Evolutionary conservation across 2,888 invertebrate species (phyloP).

Genomic region (Leucozona laternaria): DNA sequence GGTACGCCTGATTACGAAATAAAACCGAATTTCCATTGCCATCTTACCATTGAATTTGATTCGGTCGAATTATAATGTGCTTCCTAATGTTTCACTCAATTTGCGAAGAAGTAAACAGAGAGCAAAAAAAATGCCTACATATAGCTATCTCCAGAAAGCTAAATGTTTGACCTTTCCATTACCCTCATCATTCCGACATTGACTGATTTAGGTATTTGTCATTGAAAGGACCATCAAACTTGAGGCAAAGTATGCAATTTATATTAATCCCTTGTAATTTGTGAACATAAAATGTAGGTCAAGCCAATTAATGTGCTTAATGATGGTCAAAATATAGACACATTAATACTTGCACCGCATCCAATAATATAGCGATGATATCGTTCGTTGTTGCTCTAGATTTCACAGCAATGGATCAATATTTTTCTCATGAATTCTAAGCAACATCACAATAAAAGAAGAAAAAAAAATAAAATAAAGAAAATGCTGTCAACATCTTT

Average conservation of each 20-base stretch:
- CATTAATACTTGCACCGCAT: not conserved
- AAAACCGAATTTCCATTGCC: not conserved
- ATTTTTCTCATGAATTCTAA: constrained; percentile 6
- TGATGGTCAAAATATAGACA: constrained; percentile 9
- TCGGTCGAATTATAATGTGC: not conserved
- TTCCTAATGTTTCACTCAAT: constrained; percentile 5
- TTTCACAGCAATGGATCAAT: not conserved
- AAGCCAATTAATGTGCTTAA: constrained; percentile 21
- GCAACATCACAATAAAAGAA: not conserved
- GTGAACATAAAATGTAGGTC: constrained; percentile 36
- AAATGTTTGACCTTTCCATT: constrained; percentile 9
- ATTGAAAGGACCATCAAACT: constrained; percentile 20
- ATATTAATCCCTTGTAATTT: constrained; percentile 31
- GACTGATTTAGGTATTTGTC: constrained; percentile 27
- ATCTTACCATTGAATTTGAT: constrained; percentile 20
- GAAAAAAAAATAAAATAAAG: not conserved
- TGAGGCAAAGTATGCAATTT: constrained; percentile 5
- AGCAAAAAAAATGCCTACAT: not conserved
- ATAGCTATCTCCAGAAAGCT: not conserved
- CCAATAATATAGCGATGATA: too few species aligned
- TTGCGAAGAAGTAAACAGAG: not conserved
- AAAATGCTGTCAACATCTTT: constrained; percentile 31
- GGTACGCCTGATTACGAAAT: too few species aligned
- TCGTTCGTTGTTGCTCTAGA: not conserved
- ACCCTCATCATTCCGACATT: constrained; percentile 17